Base-by-base conservation (phyloP, 2,797 vertebrate species). In the Manis javanica region DNA sequence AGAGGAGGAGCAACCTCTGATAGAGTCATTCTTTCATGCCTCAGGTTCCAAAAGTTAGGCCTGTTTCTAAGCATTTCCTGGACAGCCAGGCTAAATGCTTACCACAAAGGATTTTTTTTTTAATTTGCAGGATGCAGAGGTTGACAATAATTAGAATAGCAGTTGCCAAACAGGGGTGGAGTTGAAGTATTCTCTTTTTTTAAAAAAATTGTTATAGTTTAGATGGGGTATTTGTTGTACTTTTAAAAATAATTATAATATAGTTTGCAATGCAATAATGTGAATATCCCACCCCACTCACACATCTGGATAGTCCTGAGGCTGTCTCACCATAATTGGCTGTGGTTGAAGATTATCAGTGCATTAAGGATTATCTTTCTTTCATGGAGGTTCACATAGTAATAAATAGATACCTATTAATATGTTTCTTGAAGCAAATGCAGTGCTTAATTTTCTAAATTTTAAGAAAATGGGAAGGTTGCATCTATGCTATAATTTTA, bases 171-270 rank as follows among this genome's bases (percentile, higher is more conserved):
- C 2, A 75, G 6, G 72, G 13, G 10, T 57, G 16, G 26, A 18
- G 74, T 15, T 78, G 7, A 95, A 89, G 57, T 64, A 53, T 86
- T 96, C 83, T 37, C 42, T 81, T 53, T 81, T 75, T 69, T 74
- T 68, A 51, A 26, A 74, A 84, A 69, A 86, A 59, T 55, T 89
- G 14, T 86, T 85, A 46, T 21, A 82, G 74, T 55, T 91, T 71
- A 82, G 42, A 59, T 63, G 29, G 14, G 13, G 31, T 63, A 61
- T 53, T 51, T 95, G 26, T 19, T 85, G 37, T 59, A 11, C 19
- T 88, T 46, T 88, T 46, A 46, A 46, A 46, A 46, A 46, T 16
- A 88, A 16, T 59, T 7, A n/a, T 1, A 68, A 2, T 55, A 6
- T 81, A 34, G 51, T 89, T 39, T 82, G 61, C 42, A 78, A 1